phyloP scores from a whole-genome alignment of 1,140 invertebrate genomes.

The Nilaparvata lugens region DNA sequence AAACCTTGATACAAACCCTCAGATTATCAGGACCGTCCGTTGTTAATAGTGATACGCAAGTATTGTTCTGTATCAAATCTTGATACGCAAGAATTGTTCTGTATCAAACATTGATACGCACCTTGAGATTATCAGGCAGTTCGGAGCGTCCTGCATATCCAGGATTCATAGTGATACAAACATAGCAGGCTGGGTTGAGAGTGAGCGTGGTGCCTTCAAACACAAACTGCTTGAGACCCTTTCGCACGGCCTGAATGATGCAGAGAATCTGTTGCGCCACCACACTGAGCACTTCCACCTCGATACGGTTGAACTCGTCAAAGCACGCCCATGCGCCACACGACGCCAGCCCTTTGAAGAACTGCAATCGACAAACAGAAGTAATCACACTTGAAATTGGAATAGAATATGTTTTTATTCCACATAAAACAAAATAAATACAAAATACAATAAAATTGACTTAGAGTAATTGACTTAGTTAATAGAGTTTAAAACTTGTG shows the following conservation, averaged over 20 bases:
- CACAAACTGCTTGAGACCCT: constrained; percentile 56
- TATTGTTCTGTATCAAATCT: no score
- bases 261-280: constrained; percentile 75
- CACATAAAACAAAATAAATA: no score
- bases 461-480: no score
- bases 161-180: constrained; percentile 92
- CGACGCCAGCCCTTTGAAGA: constrained; percentile 78
- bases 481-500: no score
- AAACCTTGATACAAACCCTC: no score
- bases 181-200: constrained; percentile 72
- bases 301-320: constrained; percentile 92
- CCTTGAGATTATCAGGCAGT: constrained; percentile 65
- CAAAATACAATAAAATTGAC: no score
- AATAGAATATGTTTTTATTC: no score
- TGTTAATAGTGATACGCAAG: no score
- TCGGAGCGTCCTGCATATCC: constrained; percentile 80
- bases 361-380: constrained; percentile 33
- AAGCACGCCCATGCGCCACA: constrained; percentile 91
- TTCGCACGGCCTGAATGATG: constrained; percentile 69
- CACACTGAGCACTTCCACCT: constrained; percentile 76
- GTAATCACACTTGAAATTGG: no score
- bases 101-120: no score
- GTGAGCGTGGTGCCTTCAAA: constrained; percentile 79
- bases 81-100: no score
- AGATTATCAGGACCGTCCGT: no score